A percentile compares a stretch with the other conserved stretches of the same genome.
Evolutionary conservation across 2,797 vertebrate genomes (phyloP).

Genomic region (Urosaurus nigricauda): DNA sequence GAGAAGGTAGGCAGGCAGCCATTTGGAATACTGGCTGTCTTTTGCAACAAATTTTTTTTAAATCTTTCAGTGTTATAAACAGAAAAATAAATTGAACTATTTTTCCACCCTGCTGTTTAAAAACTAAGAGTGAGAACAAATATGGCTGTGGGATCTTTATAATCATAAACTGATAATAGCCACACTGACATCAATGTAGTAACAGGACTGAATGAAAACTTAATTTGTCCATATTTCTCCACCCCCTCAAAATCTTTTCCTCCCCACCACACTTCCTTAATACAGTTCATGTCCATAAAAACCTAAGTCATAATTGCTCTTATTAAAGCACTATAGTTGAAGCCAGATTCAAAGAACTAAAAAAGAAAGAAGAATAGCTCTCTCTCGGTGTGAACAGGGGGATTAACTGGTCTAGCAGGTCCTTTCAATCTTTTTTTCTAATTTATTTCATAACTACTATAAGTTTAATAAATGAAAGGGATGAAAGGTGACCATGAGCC

Average conservation of each 20-base stretch:
- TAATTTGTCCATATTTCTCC: not conserved
- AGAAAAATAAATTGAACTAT: not conserved
- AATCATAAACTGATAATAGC: not conserved
- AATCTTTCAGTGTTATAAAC: not conserved
- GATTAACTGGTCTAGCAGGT: not conserved
- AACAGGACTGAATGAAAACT: not conserved
- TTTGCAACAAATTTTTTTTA: not conserved
- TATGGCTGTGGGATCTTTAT: not conserved
- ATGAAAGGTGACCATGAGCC: not conserved
- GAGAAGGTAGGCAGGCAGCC: not conserved
- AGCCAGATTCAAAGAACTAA: slow-evolving; percentile 7
- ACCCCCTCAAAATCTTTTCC: not conserved
- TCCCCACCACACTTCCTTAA: not conserved
- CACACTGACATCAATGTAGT: not conserved
- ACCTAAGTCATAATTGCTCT: slow-evolving; percentile 4
- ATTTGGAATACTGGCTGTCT: no score
- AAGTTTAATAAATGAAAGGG: slow-evolving; percentile 12
- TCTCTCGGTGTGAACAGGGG: not conserved
- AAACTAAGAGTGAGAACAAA: no score
- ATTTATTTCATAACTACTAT: slow-evolving; percentile 1
- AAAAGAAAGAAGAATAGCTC: slow-evolving; percentile 3
- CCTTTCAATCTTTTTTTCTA: not conserved
- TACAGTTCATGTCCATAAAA: not conserved
- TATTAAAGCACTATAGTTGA: not conserved
- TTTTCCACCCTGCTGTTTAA: not conserved